A percentile compares a stretch with the other conserved stretches of the same genome.
Evolutionary conservation across 2,113 vertebrate genomes (phyloP).

Genomic region (Carollia perspicillata): DNA sequence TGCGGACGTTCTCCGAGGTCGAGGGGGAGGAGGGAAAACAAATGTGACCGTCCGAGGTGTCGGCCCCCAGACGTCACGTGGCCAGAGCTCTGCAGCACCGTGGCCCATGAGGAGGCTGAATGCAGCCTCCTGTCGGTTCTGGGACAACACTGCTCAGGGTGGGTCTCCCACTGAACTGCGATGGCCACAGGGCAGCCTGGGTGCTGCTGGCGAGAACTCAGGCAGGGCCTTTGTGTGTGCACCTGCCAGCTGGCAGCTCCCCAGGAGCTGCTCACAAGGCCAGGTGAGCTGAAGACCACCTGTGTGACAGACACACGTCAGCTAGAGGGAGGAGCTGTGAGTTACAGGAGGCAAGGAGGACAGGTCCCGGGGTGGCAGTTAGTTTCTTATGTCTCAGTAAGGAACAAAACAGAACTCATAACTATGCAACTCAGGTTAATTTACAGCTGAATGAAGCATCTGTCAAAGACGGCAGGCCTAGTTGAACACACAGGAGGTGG

Average conservation of each 20-base stretch:
- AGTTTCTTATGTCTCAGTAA: background rate
- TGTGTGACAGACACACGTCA: background rate
- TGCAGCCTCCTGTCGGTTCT: background rate
- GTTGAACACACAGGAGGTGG: fast-evolving
- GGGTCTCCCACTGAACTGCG: fast-evolving
- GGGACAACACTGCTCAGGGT: no score
- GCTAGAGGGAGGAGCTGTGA: background rate
- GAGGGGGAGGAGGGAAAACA: background rate
- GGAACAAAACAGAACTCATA: background rate
- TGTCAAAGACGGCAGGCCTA: background rate
- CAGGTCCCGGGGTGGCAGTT: background rate
- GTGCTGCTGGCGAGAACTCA: background rate
- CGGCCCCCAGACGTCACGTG: fast-evolving
- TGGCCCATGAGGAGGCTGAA: background rate
- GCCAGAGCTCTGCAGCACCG: background rate
- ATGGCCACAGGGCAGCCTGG: no score
- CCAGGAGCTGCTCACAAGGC: fast-evolving
- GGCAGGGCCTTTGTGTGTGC: fast-evolving
- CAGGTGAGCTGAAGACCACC: background rate
- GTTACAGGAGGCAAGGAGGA: background rate
- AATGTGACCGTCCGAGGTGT: background rate
- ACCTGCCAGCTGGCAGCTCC: background rate
- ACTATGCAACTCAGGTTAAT: fast-evolving
- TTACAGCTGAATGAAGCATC: fast-evolving
- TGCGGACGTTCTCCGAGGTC: background rate